These are phyloP conservation scores for Andrena cerasifolii DNA, from an alignment of 1,140 invertebrate genomes.

Conservation along the genomic window DNA sequence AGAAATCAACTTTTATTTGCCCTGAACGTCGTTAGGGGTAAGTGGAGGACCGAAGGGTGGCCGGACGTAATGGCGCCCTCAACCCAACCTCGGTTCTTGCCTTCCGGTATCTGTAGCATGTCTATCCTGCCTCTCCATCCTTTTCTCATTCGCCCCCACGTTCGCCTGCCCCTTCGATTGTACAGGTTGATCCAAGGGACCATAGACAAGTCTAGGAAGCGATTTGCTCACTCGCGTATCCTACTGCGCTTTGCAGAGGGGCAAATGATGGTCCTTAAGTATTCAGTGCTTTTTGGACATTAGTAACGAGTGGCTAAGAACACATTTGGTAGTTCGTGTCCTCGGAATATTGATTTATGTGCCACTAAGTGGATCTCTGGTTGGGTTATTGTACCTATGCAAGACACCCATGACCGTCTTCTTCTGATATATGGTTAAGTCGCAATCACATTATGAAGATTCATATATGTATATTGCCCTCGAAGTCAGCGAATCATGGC, in stretches of 20 bases:
- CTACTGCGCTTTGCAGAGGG: too few species aligned
- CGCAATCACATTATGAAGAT: background rate
- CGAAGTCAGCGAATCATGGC: background rate
- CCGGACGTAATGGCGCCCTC: slow-evolving; percentile 76
- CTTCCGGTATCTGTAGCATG: slow-evolving; percentile 69
- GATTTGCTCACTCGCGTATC: too few species aligned
- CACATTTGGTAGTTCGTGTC: too few species aligned
- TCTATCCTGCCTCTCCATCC: slow-evolving; percentile 68
- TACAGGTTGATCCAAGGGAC: slow-evolving; percentile 11
- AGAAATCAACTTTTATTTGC: slow-evolving; percentile 78
- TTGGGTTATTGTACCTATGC: too few species aligned
- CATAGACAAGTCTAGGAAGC: background rate
- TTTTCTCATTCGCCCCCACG: slow-evolving; percentile 41
- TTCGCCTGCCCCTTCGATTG: background rate
- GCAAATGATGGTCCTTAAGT: too few species aligned
- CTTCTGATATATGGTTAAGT: too few species aligned
- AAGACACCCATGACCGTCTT: too few species aligned
- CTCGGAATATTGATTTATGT: too few species aligned
- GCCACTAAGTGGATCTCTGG: too few species aligned
- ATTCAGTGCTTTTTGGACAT: too few species aligned
- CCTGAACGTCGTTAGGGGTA: slow-evolving; percentile 74
- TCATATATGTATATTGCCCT: too few species aligned
- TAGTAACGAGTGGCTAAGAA: too few species aligned
- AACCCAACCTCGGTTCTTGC: slow-evolving; percentile 70
- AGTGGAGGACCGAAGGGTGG: slow-evolving; percentile 75